Evolutionary conservation across 2,888 invertebrate species (phyloP).

Genomic region (Dryobotodes eremita): DNA sequence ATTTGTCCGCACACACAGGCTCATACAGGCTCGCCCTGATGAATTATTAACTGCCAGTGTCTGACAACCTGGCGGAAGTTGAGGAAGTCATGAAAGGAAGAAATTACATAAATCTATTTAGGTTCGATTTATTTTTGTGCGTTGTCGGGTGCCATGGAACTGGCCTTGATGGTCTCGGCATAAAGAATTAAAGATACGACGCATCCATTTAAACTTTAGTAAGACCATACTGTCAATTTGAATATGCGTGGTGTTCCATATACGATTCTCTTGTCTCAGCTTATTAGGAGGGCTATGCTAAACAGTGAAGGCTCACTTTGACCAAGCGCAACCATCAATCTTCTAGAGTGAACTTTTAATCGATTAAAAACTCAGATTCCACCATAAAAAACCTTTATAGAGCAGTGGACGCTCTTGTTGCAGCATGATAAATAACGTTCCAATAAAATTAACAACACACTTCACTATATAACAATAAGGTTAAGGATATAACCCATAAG

Average conservation of each 20-base stretch:
- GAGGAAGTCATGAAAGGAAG: slow-evolving; percentile 35
- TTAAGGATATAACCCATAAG: slow-evolving; percentile 55
- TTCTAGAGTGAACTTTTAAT: neutral
- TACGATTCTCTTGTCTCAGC: neutral
- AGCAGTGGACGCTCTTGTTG: neutral
- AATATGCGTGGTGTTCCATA: neutral
- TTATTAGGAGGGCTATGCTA: neutral
- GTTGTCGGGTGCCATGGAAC: neutral
- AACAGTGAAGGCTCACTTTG: neutral
- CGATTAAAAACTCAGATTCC: neutral
- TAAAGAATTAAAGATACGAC: neutral
- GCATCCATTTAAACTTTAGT: neutral
- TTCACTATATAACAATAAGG: slow-evolving; percentile 41
- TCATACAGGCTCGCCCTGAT: slow-evolving; percentile 39
- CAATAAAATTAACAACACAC: slow-evolving; percentile 27
- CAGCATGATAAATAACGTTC: neutral
- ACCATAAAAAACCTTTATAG: neutral
- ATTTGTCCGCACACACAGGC: slow-evolving; percentile 72
- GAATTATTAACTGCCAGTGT: slow-evolving; percentile 61
- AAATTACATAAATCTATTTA: slow-evolving; percentile 38
- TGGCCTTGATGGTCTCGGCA: neutral
- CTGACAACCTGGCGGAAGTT: slow-evolving; percentile 51
- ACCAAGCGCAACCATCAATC: neutral
- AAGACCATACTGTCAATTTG: neutral
- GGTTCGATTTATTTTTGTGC: slow-evolving; percentile 22